Conservation (phyloP, 1,140 invertebrate species). For the Tetranychus cinnabarinus region DNA sequence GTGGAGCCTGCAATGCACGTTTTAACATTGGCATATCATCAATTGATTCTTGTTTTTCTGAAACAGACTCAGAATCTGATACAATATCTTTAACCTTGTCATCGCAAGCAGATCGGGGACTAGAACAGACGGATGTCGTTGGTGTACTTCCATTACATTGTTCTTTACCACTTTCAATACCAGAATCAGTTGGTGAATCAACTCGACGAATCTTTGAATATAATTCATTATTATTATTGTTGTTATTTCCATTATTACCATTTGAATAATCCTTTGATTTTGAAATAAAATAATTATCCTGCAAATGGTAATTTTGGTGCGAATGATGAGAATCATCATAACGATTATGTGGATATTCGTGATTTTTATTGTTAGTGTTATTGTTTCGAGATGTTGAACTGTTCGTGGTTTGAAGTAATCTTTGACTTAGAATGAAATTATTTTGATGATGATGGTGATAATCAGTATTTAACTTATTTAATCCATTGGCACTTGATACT, state of each 20-base stretch:
- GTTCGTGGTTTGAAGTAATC: not conserved
- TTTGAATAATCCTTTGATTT: not conserved
- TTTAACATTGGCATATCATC: constrained; percentile 84
- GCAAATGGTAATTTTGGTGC: too few species aligned
- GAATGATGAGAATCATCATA: too few species aligned
- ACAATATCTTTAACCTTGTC: constrained; percentile 29
- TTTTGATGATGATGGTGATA: not conserved
- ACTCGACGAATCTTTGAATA: constrained; percentile 38
- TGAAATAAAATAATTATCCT: too few species aligned
- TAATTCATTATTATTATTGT: not conserved
- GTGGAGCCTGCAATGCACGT: constrained; percentile 66
- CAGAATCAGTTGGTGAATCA: constrained; percentile 70
- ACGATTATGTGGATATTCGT: too few species aligned
- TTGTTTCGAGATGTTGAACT: not conserved
- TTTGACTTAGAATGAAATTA: not conserved
- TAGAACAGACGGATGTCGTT: constrained; percentile 43
- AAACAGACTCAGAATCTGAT: constrained; percentile 7
- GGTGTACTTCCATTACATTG: constrained; percentile 29
- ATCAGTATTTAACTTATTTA: constrained; percentile 40
- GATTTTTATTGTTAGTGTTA: too few species aligned
- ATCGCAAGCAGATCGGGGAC: constrained; percentile 48
- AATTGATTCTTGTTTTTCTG: constrained; percentile 21
- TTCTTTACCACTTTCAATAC: constrained; percentile 63
- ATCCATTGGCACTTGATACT: constrained; percentile 35
- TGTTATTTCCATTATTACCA: not conserved